Base-by-base conservation (phyloP, 2,888 invertebrate species). In the Rhamnusium bicolor region DNA sequence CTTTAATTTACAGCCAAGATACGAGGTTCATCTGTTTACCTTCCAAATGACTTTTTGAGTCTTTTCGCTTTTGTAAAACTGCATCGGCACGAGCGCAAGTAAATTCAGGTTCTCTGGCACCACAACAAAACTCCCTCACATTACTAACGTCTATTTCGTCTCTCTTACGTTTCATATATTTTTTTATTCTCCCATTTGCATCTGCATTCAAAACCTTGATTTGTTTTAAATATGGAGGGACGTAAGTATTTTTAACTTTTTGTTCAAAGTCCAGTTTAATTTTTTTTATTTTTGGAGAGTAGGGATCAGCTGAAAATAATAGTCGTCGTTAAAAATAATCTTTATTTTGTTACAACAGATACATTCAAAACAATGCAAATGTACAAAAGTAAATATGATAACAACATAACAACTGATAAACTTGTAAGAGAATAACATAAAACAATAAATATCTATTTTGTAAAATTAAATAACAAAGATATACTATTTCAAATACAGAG, bases 51-150 rank as follows among this genome's bases (percentile, higher is more conserved):
- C 95, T 93, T 84, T 93, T 95, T 0, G 94, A 93, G 84, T 93
- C 94, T 79, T 92, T 93, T 66, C 93, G 90, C 77, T 92, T 93
- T 2, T 93, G 89, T 73, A 95, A 91, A 79, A 92, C 91, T 49
- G 95, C 93, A 84, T 94, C 91, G 12, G 95, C 92, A 83, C 96
- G 89, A 0, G 96, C 96, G 88, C 96, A 96, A 0, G 92, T 92
- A 77, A 89, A 89, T 76, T 90, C 89, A 21, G 89, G 89, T 69
- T 90, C 89, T 60, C 87, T 86, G 73, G 82, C 82, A 54, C 86
- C 19, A 79, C 80, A 24, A 88, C 93, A 94, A 85, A 95, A 96
- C 85, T 96, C 96, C 78, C 92, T 90, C 18, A 94, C 90, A 85
- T 96, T 96, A 75, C 90, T 91, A 6, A 91, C 84, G 87, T 96